Percentiles rank a stretch among this genome's conserved stretches.
Evolutionary conservation across 2,888 invertebrate species (phyloP).

Genomic region (Shargacucullia verbasci): DNA sequence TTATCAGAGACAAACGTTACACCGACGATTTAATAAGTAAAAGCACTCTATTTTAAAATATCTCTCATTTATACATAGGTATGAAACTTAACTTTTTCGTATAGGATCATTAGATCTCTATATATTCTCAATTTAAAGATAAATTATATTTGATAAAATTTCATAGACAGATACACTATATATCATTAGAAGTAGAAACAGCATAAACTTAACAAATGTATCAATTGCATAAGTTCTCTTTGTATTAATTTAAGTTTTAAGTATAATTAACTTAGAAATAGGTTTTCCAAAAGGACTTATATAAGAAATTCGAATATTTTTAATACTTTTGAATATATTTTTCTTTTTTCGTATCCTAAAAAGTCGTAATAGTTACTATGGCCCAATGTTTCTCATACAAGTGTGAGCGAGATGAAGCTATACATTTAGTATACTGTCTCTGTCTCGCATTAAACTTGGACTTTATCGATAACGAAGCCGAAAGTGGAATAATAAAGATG

Average conservation of each 20-base stretch:
- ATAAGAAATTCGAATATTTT: slow-evolving; percentile 43
- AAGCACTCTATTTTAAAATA: no score
- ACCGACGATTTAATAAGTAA: neutral
- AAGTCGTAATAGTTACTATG: neutral
- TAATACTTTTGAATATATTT: slow-evolving; percentile 22
- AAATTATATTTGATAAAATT: no score
- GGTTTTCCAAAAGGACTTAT: slow-evolving; percentile 44
- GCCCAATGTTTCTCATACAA: neutral
- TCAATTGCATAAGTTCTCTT: slow-evolving; percentile 22
- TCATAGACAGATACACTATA: slow-evolving; percentile 6
- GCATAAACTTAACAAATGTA: slow-evolving; percentile 43
- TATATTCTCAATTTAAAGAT: no score
- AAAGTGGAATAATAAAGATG: neutral
- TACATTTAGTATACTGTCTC: slow-evolving; percentile 1
- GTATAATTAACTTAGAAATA: slow-evolving; percentile 35
- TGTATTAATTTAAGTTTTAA: slow-evolving; percentile 26
- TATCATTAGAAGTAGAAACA: slow-evolving; percentile 13
- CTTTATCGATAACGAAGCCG: neutral
- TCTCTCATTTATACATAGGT: no score
- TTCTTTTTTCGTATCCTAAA: neutral
- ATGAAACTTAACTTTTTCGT: no score
- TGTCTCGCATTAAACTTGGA: neutral
- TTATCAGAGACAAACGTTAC: slow-evolving; percentile 2
- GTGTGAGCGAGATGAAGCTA: neutral
- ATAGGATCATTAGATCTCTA: neutral